These are phyloP conservation scores for Verasper variegatus DNA, from an alignment of 2,113 vertebrate genomes.

Conservation along the genomic window DNA sequence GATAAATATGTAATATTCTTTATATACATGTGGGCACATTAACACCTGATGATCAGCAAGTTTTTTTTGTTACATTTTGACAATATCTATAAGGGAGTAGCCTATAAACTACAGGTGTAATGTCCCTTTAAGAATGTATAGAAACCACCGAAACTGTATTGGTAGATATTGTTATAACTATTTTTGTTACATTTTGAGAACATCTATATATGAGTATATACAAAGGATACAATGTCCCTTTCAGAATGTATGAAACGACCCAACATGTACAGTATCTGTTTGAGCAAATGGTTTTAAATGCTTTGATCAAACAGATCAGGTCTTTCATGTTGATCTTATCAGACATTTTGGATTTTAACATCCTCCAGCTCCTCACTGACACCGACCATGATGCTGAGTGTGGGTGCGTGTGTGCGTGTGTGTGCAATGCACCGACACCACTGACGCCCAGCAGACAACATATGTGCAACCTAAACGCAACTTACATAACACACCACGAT, in stretches of 20 bases:
- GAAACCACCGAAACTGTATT: not conserved
- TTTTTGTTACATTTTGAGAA: no score
- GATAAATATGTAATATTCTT: no score
- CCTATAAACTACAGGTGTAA: not conserved
- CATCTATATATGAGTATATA: no score
- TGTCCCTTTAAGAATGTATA: not conserved
- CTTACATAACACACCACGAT: not conserved
- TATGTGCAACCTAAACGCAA: not conserved
- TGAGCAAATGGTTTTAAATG: not conserved
- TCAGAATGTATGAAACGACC: not conserved
- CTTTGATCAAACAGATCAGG: not conserved
- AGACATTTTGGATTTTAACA: not conserved
- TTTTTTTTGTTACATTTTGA: no score
- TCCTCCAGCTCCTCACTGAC: conserved; percentile 4
- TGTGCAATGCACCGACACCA: not conserved
- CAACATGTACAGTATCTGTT: no score
- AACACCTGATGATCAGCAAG: no score
- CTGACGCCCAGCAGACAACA: conserved; percentile 50
- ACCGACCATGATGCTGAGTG: conserved; percentile 48
- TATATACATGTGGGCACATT: no score
- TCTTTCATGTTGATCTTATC: not conserved
- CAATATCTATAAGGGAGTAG: no score
- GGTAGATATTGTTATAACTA: no score
- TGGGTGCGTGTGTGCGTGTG: not conserved
- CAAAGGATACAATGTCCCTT: not conserved